Base-by-base conservation (phyloP, 2,888 invertebrate species). In the Sussaba pulchella region DNA sequence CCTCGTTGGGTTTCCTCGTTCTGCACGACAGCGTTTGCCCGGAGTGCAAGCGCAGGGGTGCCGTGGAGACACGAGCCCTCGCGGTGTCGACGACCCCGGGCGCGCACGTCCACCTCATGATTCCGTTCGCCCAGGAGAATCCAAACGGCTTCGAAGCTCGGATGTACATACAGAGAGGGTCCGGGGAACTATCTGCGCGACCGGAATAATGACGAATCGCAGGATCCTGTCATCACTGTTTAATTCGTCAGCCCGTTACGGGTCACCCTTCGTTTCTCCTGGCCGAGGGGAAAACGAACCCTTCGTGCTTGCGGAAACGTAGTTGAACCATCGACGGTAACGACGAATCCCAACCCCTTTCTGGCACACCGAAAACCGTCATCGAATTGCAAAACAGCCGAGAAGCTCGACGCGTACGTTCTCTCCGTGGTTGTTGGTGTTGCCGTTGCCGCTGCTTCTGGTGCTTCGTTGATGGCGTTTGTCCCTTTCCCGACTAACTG, bases 151-250 rank as follows among this genome's bases (percentile, higher is more conserved):
- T 14, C 31, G 31, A n/a, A n/a, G 52, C n/a, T 24, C 12, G 24
- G 14, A n/a, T 36, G 17, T 14, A 31, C n/a, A 50, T 36, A 39
- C 2, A 57, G 9, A 14, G 57, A 14, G 5, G 14, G 31, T 31
- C 17, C 14, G 6, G 31, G n/a, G n/a, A n/a, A 6, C 17, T 39
- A 31, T 12, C n/a, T 36, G 12, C 43, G 24, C 69, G 63, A 70
- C 63, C 76, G 70, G 70, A 70, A 76, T 76, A 76, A 76, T 76
- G 76, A 76, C 69, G 69, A 76, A 76, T 76, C 69, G 66, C 63
- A 43, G 10, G 14, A 41, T 43, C 63, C 76, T 76, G 76, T 76
- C 69, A 76, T 76, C 76, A 54, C 52, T 61, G 63, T 69, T 76
- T 70, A 69, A 76, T 76, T 76, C 76, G 69, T 39, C 50, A 41